Conservation (phyloP, 2,888 invertebrate genomes). For the Sarcophaga subvicina region DNA sequence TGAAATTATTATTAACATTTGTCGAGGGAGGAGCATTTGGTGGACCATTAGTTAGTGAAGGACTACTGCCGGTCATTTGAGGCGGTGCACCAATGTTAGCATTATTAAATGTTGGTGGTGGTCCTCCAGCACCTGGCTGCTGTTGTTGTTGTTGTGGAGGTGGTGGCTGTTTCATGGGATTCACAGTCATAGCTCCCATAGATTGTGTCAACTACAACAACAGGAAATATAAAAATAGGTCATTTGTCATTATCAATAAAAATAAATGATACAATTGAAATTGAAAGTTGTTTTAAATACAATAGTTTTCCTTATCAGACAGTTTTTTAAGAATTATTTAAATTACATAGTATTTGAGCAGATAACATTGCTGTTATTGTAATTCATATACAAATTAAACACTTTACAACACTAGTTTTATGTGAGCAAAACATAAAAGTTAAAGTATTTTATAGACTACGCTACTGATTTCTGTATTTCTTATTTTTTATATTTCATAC, state of each 20-base stretch:
- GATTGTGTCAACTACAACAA: slow-evolving; percentile 76
- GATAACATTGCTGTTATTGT: slow-evolving; percentile 31
- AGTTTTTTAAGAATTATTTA: neutral
- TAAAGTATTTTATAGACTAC: neutral
- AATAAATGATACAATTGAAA: slow-evolving; percentile 13
- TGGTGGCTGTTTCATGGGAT: slow-evolving; percentile 74
- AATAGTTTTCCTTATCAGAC: slow-evolving; percentile 5
- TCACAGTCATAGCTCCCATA: slow-evolving; percentile 77
- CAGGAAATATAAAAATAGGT: slow-evolving; percentile 13
- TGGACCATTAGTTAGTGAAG: slow-evolving; percentile 62
- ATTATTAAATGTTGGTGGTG: slow-evolving; percentile 60
- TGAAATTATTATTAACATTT: slow-evolving; percentile 67
- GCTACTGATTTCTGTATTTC: slow-evolving; percentile 6
- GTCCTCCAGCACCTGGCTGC: slow-evolving; percentile 22
- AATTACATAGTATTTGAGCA: slow-evolving; percentile 8
- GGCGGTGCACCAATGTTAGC: slow-evolving; percentile 64
- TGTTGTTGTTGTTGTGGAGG: slow-evolving; percentile 60
- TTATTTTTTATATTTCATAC: neutral
- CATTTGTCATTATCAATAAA: neutral
- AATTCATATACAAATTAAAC: neutral
- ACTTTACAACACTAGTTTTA: neutral
- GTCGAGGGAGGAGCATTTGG: slow-evolving; percentile 63
- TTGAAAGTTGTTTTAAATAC: neutral
- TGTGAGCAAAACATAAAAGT: neutral
- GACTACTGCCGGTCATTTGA: slow-evolving; percentile 61